Evolutionary conservation across 2,888 invertebrate genomes (phyloP).

Genomic region (Unio delphinus): DNA sequence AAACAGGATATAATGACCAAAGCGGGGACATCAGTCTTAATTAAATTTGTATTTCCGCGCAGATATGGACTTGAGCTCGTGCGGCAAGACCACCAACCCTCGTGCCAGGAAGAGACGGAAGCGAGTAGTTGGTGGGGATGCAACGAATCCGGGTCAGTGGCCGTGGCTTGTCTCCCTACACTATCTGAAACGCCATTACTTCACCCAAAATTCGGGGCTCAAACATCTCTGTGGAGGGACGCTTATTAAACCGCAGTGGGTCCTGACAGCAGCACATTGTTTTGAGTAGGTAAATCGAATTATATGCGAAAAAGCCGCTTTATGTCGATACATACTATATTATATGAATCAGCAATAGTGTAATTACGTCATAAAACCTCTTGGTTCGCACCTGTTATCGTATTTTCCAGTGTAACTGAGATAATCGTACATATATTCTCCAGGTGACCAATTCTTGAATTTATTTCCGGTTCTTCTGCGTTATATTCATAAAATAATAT

Average conservation of each 20-base stretch:
- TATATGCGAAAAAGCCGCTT: too few relatives aligned
- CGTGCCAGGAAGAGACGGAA: constrained; percentile 28
- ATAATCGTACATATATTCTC: too few relatives aligned
- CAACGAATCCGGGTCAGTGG: constrained; percentile 49
- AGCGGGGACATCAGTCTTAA: too few relatives aligned
- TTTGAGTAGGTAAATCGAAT: constrained; percentile 40
- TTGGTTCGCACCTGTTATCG: too few relatives aligned
- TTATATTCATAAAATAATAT: too few relatives aligned
- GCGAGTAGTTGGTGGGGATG: constrained; percentile 55
- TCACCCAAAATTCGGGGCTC: constrained; percentile 41
- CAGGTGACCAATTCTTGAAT: too few relatives aligned
- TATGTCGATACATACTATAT: neutral
- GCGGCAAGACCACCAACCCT: constrained; percentile 20
- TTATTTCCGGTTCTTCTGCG: too few relatives aligned
- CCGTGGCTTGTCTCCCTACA: constrained; percentile 61
- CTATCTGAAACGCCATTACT: constrained; percentile 35
- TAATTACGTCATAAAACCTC: too few relatives aligned
- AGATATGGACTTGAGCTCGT: constrained; percentile 9
- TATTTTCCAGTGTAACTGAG: too few relatives aligned
- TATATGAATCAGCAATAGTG: too few relatives aligned
- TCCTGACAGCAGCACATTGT: constrained; percentile 59
- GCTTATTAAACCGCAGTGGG: constrained; percentile 52
- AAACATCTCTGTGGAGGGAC: constrained; percentile 55
- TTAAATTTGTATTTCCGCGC: too few relatives aligned
- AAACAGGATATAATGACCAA: too few relatives aligned